These are phyloP conservation scores for Halocaridina rubra DNA, from an alignment of 2,888 invertebrate species.

Conservation along the genomic window DNA sequence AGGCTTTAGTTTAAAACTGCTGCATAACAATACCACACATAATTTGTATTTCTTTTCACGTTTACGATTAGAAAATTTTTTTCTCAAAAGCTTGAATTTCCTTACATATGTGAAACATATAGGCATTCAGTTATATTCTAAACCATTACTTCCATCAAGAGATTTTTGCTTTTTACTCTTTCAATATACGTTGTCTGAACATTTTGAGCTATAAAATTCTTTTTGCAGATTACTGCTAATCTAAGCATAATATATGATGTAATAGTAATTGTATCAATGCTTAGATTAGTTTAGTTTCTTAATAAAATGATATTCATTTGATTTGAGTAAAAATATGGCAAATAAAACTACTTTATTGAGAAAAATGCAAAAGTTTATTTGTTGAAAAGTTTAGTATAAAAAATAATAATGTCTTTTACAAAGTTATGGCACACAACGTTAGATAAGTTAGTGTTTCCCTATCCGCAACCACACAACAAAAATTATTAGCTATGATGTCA, in stretches of 20 bases:
- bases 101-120: too few relatives aligned
- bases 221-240: background rate
- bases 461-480: constrained; percentile 50
- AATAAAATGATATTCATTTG: too few relatives aligned
- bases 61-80: too few relatives aligned
- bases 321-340: background rate
- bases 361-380: constrained; percentile 60
- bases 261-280: background rate
- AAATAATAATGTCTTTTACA: constrained; percentile 64
- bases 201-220: background rate
- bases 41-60: too few relatives aligned
- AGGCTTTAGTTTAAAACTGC: too few relatives aligned
- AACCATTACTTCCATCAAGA: too few relatives aligned
- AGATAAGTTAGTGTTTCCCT: constrained; percentile 58
- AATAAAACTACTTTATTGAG: constrained; percentile 18
- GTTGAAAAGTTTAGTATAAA: constrained; percentile 64
- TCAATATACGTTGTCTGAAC: background rate
- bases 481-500: too few relatives aligned
- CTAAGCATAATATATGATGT: background rate
- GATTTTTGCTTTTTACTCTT: background rate
- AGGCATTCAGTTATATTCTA: too few relatives aligned
- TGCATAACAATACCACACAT: too few relatives aligned
- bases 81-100: too few relatives aligned
- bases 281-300: too few relatives aligned
- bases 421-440: constrained; percentile 63